Conservation (phyloP, 2,888 invertebrate genomes). For the Xanthia icteritia region DNA sequence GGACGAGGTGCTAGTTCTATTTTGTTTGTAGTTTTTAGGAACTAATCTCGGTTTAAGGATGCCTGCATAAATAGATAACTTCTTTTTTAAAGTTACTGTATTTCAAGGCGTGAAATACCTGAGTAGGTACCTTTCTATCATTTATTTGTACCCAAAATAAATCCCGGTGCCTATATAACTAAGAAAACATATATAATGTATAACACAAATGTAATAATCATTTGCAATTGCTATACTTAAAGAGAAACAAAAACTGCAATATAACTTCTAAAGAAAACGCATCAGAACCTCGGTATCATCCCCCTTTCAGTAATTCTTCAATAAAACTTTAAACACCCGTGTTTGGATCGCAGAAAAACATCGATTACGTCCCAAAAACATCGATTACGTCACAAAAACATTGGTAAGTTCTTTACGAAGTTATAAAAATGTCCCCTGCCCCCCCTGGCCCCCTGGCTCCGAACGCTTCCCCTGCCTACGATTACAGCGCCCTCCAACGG, state of each 20-base stretch:
- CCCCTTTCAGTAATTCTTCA: constrained; percentile 3
- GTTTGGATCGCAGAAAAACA: constrained; percentile 27
- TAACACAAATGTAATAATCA: too few species aligned
- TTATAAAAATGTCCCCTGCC: constrained; percentile 39
- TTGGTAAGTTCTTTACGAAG: constrained; percentile 29
- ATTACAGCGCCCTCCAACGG: constrained; percentile 37
- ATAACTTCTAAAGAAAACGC: constrained; percentile 13
- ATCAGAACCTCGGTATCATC: not conserved
- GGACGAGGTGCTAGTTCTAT: too few species aligned
- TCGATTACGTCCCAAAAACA: constrained; percentile 34
- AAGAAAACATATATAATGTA: too few species aligned
- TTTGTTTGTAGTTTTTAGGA: too few species aligned
- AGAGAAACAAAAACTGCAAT: not conserved
- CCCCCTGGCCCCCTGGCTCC: constrained; percentile 9
- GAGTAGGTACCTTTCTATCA: too few species aligned
- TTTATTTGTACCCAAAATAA: too few species aligned
- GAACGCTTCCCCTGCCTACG: constrained; percentile 31
- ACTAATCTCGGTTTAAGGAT: too few species aligned
- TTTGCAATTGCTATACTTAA: too few species aligned
- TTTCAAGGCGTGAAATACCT: too few species aligned
- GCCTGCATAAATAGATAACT: too few species aligned
- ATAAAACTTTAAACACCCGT: constrained; percentile 43
- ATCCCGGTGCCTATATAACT: too few species aligned
- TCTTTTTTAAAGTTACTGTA: too few species aligned
- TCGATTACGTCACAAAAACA: constrained; percentile 7